phyloP scores from a whole-genome alignment of 1,140 invertebrate species.

The Belonocnema kinseyi region DNA sequence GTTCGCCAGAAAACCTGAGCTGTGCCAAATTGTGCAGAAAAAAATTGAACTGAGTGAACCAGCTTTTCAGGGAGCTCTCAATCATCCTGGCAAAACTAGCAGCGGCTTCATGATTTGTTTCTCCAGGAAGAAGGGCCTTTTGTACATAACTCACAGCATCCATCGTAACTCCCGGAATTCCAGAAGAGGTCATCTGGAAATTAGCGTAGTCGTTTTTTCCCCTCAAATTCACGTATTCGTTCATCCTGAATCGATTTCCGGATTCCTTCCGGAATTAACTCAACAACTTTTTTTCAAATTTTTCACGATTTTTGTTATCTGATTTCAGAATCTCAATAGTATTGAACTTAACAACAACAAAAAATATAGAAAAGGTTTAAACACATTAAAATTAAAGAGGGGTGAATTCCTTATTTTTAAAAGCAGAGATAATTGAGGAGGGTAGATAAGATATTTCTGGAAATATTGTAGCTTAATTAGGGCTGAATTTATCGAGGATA shows the following conservation, averaged over 20 bases:
- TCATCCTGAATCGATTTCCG: slow-evolving; percentile 55
- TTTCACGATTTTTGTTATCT: too few relatives aligned
- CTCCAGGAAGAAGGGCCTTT: slow-evolving; percentile 89
- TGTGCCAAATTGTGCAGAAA: slow-evolving; percentile 98
- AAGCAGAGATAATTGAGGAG: too few relatives aligned
- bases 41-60: slow-evolving; percentile 98
- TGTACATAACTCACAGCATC: slow-evolving; percentile 96
- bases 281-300: background rate
- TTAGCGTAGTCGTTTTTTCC: slow-evolving; percentile 66
- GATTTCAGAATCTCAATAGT: too few relatives aligned
- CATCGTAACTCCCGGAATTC: slow-evolving; percentile 94
- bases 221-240: background rate
- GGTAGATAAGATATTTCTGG: too few relatives aligned
- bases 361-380: too few relatives aligned
- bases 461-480: too few relatives aligned
- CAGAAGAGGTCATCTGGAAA: slow-evolving; percentile 93
- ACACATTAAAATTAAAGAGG: too few relatives aligned
- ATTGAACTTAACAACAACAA: too few relatives aligned
- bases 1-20: slow-evolving; percentile 90
- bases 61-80: slow-evolving; percentile 89
- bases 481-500: too few relatives aligned
- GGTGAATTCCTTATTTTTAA: too few relatives aligned
- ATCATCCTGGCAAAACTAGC: slow-evolving; percentile 95
- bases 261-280: slow-evolving; percentile 48
- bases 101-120: slow-evolving; percentile 95